Evolutionary conservation across 2,113 vertebrate genomes (phyloP).

Genomic region (Oplegnathus fasciatus): DNA sequence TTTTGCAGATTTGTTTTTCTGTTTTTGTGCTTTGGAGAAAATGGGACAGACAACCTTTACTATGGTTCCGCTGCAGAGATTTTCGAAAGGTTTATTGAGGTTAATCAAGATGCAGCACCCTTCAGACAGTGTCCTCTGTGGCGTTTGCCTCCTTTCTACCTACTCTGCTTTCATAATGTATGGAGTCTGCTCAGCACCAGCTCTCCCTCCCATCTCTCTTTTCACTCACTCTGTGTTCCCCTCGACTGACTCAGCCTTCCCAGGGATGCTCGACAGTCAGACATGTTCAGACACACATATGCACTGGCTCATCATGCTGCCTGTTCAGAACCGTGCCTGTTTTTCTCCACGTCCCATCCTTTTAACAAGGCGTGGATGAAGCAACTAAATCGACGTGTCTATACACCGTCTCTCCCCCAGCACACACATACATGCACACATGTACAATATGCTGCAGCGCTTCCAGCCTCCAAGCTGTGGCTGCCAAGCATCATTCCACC

Average conservation of each 20-base stretch:
- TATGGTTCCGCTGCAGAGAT: background rate
- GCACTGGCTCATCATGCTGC: slow-evolving; percentile 26
- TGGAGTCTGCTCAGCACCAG: background rate
- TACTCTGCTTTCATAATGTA: slow-evolving; percentile 30
- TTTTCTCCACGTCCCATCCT: slow-evolving; percentile 14
- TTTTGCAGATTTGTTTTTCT: background rate
- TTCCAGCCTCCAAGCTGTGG: background rate
- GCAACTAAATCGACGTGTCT: background rate
- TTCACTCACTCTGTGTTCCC: slow-evolving; percentile 8
- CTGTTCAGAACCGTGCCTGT: background rate
- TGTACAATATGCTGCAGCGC: slow-evolving; percentile 19
- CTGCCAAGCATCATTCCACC: slow-evolving; percentile 47
- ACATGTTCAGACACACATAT: slow-evolving; percentile 57
- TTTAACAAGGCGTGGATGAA: background rate
- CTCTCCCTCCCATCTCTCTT: slow-evolving; percentile 11
- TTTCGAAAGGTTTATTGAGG: background rate
- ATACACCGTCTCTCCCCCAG: background rate
- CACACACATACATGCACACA: background rate
- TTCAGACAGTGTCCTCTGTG: slow-evolving; percentile 4
- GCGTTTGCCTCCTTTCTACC: background rate
- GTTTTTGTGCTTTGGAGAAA: background rate
- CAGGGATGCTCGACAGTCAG: slow-evolving; percentile 29
- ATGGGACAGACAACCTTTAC: background rate
- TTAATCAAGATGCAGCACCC: slow-evolving; percentile 15
- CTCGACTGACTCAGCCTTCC: slow-evolving; percentile 60